Evolutionary conservation across 2,888 invertebrate genomes (phyloP).

Genomic region (Rhimphoctona megacephalus): DNA sequence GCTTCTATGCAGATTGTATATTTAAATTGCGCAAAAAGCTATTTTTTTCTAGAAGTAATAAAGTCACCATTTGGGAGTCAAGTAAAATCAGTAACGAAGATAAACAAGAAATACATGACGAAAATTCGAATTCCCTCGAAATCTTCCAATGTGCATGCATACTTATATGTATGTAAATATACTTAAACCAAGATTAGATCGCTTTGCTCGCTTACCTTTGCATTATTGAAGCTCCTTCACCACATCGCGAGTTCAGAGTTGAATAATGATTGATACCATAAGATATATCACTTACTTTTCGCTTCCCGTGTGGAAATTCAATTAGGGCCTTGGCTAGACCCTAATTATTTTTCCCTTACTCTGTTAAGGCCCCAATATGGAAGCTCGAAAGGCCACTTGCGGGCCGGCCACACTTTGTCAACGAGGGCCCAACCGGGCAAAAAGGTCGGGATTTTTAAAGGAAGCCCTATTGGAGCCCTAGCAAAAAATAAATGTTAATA

Average conservation of each 20-base stretch:
- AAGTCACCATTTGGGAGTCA: not conserved
- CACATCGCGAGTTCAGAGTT: slow-evolving; percentile 32
- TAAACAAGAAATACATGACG: slow-evolving; percentile 32
- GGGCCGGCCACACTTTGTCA: no score
- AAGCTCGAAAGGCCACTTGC: no score
- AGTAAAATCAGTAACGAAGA: not conserved
- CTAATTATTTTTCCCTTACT: no score
- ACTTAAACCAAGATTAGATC: slow-evolving; percentile 1
- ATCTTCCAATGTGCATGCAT: no score
- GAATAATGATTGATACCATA: slow-evolving; percentile 51
- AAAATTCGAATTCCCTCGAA: slow-evolving; percentile 39
- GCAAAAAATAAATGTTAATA: no score
- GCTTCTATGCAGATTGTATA: no score
- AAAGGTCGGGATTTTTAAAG: no score
- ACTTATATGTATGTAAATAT: not conserved
- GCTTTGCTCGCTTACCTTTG: slow-evolving; percentile 52
- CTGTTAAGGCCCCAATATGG: no score
- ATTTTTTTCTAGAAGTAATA: not conserved
- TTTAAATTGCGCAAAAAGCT: slow-evolving; percentile 5
- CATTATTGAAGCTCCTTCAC: slow-evolving; percentile 68
- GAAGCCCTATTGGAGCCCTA: no score
- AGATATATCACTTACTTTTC: not conserved
- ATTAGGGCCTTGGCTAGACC: no score
- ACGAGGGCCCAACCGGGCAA: no score
- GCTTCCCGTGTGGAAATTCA: no score